A percentile compares a stretch with the other conserved stretches of the same genome.
These are phyloP conservation scores for Dicyrtomina minuta DNA, from an alignment of 2,888 invertebrate species.

Conservation along the genomic window DNA sequence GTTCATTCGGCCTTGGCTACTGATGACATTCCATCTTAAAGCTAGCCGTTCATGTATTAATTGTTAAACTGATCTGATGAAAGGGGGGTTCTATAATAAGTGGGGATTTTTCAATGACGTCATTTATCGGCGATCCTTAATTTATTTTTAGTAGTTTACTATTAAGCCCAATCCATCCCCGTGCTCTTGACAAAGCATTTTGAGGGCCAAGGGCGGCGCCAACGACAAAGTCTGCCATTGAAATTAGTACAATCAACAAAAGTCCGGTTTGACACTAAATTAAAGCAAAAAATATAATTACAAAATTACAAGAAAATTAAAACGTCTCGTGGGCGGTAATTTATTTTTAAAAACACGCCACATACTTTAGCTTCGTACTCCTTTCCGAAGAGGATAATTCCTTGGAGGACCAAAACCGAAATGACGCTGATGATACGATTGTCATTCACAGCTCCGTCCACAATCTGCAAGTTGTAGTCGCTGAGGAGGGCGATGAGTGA, in stretches of 20 bases:
- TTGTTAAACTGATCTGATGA: too few relatives aligned
- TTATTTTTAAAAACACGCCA: background rate
- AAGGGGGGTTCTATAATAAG: too few relatives aligned
- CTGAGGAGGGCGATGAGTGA: slow-evolving; percentile 73
- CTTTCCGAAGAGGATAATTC: slow-evolving; percentile 88
- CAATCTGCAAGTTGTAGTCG: slow-evolving; percentile 62
- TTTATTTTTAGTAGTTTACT: too few relatives aligned
- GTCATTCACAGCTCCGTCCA: slow-evolving; percentile 67
- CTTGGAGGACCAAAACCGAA: slow-evolving; percentile 76
- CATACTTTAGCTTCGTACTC: slow-evolving; percentile 94
- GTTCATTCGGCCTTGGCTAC: too few relatives aligned
- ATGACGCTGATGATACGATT: slow-evolving; percentile 81
- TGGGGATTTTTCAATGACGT: too few relatives aligned
- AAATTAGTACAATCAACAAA: slow-evolving; percentile 78
- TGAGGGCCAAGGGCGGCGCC: slow-evolving; percentile 80
- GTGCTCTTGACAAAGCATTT: slow-evolving; percentile 61
- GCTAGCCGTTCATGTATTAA: too few relatives aligned
- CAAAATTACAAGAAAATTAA: too few relatives aligned
- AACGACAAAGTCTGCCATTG: slow-evolving; percentile 85
- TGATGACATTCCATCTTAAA: too few relatives aligned
- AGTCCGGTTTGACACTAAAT: slow-evolving; percentile 69
- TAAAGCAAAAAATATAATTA: too few relatives aligned
- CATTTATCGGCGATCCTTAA: too few relatives aligned
- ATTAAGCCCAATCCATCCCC: slow-evolving; percentile 83
- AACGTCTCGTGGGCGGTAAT: too few relatives aligned